These are phyloP conservation scores for Gryllus longicercus DNA, from an alignment of 2,888 invertebrate genomes.

Conservation along the genomic window DNA sequence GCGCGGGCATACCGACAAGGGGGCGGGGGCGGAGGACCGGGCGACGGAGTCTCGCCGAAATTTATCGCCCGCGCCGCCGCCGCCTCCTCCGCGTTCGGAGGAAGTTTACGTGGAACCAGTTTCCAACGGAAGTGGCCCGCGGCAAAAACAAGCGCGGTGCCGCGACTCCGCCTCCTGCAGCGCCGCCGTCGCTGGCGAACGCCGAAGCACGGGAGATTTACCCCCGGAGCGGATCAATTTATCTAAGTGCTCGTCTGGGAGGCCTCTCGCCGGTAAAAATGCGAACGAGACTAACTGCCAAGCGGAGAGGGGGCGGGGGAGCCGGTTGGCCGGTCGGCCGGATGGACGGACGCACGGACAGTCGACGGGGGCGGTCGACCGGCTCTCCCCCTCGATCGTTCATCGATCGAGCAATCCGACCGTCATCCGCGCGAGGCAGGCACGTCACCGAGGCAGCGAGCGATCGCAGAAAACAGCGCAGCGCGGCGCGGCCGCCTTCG, in stretches of 20 bases:
- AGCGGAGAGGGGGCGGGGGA: no score
- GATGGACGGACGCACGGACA: no score
- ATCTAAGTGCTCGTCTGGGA: neutral
- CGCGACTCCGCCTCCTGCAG: neutral
- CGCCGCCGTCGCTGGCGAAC: no score
- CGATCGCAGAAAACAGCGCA: no score
- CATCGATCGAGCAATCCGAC: no score
- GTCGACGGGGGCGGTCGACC: no score
- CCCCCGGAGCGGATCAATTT: neutral
- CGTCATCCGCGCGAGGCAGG: no score
- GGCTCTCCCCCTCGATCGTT: no score
- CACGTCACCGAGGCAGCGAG: no score
- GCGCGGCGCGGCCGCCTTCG: no score
- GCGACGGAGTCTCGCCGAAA: neutral
- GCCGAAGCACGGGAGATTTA: no score
- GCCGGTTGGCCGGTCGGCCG: no score
- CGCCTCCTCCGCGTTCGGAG: neutral
- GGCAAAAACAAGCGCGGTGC: conserved; percentile 1
- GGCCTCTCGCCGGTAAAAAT: neutral
- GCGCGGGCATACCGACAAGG: neutral
- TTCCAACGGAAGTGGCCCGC: neutral
- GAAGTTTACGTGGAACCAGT: conserved; percentile 7
- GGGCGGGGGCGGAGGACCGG: neutral
- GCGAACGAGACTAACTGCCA: neutral
- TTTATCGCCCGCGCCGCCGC: neutral